phyloP scores from a whole-genome alignment of 2,113 vertebrate genomes.

The Sula dactylatra region DNA sequence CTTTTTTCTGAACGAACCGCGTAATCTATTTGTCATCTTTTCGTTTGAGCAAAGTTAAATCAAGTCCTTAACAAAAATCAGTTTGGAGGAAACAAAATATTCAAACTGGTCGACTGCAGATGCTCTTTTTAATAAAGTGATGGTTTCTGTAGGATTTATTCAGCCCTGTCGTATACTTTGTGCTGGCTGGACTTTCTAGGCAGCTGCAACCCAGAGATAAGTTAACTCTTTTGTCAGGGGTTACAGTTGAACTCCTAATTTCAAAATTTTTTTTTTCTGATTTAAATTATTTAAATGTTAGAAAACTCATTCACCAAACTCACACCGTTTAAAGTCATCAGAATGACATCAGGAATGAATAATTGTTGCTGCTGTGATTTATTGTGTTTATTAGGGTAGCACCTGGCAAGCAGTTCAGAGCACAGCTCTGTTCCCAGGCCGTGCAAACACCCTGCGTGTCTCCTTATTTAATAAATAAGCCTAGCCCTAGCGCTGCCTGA shows the following conservation, averaged over 20 bases:
- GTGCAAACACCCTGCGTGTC: not conserved
- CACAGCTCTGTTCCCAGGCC: not conserved
- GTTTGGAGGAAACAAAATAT: not conserved
- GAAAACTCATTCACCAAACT: not conserved
- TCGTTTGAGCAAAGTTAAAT: not conserved
- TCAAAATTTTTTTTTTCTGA: not conserved
- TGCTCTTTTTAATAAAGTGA: not conserved
- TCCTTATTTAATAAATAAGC: not conserved
- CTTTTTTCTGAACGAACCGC: not conserved
- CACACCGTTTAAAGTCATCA: not conserved
- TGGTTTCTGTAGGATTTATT: not conserved
- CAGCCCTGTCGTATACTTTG: not conserved
- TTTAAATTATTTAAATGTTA: not conserved
- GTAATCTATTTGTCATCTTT: not conserved
- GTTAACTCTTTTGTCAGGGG: not conserved
- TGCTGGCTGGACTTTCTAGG: not conserved
- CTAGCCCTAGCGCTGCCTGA: not conserved
- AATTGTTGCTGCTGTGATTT: not conserved
- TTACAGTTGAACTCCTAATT: not conserved
- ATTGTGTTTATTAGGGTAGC: not conserved
- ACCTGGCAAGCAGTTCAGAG: not conserved
- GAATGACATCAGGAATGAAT: not conserved
- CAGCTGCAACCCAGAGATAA: slow-evolving; percentile 40
- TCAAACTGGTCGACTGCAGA: not conserved
- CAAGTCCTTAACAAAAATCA: not conserved